Evolutionary conservation across 1,140 invertebrate genomes (phyloP), one percentile per base, ranked within the genome.

Genomic region (Aphaenogaster floridana): DNA sequence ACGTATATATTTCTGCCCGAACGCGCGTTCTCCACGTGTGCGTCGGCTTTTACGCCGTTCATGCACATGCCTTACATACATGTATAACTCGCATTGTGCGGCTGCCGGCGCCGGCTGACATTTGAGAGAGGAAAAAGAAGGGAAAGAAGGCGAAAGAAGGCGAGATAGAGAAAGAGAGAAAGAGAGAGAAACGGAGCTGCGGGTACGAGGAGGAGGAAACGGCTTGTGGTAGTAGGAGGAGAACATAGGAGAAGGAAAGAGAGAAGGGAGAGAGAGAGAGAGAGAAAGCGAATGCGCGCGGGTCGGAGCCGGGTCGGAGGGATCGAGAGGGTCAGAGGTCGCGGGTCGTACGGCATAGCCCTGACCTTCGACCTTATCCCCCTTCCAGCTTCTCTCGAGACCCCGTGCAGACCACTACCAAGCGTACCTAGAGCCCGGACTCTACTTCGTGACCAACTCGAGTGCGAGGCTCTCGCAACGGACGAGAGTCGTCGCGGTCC

Each of bases 281-380:
- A 89, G 88, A 69, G 71, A 85, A 83, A 85, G 89, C 86, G 90
- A 90, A 76, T 69, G 88, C 80, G 85, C 90, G 80, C 57, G 89
- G 92, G 93, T 94, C 92, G 87, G 42, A 48, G 78, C 71, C 69
- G 91, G 93, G 93, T 92, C 93, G 92, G 89, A 87, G 90, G 91
- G 93, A 91, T 95, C 93, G 89, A 86, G 91, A 92, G 92, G 92
- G 93, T 94, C 94, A 91, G 68, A 93, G 94, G 94, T 95, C 94
- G 92, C 90, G 92, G 94, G 94, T 94, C 94, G 91, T 94, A 93
- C 92, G 90, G 92, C 93, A 92, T 94, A 94, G 93, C 94, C 94
- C 93, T 95, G 95, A 95, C 94, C 94, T 93, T 93, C 92, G 94
- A 95, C 94, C 94, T 94, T 91, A 90, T 91, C 78, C 87, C 90